A percentile compares a stretch with the other conserved stretches of the same genome.
These are phyloP conservation scores for Chamaetylas fuelleborni DNA, from an alignment of 2,113 vertebrate genomes.

Conservation along the genomic window DNA sequence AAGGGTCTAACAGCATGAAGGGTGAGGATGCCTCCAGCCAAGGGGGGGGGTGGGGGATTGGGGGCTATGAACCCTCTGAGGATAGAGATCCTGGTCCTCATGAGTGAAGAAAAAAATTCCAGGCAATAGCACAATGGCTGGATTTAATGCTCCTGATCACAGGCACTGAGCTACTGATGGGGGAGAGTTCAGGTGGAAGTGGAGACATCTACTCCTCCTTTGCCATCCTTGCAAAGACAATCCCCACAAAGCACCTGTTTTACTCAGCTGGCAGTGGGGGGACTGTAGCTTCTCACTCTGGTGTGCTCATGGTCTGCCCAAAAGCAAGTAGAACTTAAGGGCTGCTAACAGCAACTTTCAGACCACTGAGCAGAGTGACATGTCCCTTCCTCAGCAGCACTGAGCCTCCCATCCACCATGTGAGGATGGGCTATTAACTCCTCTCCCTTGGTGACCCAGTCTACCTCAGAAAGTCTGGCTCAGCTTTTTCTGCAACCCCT, in stretches of 20 bases:
- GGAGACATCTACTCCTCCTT: neutral
- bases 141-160: neutral
- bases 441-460: neutral
- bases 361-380: neutral
- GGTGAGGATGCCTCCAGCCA: neutral
- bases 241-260: neutral
- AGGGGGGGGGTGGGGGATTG: too few relatives aligned
- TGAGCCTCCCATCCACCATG: neutral
- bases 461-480: accelerated
- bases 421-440: neutral
- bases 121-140: neutral
- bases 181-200: neutral
- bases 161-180: neutral
- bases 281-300: neutral
- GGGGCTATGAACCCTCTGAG: neutral
- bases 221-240: neutral
- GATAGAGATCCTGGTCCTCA: neutral
- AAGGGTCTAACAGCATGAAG: neutral
- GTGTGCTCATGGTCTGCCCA: neutral
- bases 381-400: neutral
- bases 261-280: neutral
- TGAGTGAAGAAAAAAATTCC: neutral
- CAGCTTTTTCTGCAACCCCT: neutral
- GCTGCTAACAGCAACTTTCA: neutral
- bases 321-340: neutral